Conservation (phyloP, 2,113 vertebrate species). For the Eptesicus fuscus region DNA sequence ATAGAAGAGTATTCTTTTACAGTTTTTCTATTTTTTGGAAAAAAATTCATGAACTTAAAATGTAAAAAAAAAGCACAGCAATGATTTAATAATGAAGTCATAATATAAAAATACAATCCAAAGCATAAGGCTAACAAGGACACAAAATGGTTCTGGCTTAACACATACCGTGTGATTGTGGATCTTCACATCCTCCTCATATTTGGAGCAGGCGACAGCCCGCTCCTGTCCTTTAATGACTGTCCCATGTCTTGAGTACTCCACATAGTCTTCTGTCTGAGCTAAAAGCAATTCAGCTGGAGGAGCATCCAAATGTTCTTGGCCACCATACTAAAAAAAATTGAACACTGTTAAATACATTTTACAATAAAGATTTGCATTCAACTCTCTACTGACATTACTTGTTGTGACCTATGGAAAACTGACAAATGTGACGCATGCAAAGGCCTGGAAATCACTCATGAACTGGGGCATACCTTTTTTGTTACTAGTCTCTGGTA, state of each 20-base stretch:
- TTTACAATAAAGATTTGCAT: not conserved
- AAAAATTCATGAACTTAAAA: slow-evolving; percentile 11
- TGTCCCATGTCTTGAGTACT: slow-evolving; percentile 96
- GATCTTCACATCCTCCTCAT: slow-evolving; percentile 95
- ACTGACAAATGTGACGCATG: not conserved
- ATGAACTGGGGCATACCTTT: not conserved
- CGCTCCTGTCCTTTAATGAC: slow-evolving; percentile 97
- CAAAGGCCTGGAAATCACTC: not conserved
- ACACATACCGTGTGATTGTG: slow-evolving; percentile 93
- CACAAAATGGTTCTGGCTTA: not conserved
- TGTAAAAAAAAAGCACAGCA: not conserved
- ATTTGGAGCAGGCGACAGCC: slow-evolving; percentile 95
- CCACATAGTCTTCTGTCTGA: slow-evolving; percentile 97
- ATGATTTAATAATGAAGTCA: not conserved
- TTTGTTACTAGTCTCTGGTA: not conserved
- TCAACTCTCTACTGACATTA: not conserved
- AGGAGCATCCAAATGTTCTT: slow-evolving; percentile 93
- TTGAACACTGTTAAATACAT: not conserved
- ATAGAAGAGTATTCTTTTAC: not conserved
- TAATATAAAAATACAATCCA: not conserved
- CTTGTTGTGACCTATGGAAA: not conserved
- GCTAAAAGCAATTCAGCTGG: slow-evolving; percentile 94
- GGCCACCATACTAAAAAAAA: slow-evolving; percentile 91
- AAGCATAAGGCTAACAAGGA: not conserved
- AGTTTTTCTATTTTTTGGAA: not conserved